Evolutionary conservation across 1,140 invertebrate species (phyloP), one percentile per base, ranked within the genome.

Genomic region (Pseudomyrmex gracilis): DNA sequence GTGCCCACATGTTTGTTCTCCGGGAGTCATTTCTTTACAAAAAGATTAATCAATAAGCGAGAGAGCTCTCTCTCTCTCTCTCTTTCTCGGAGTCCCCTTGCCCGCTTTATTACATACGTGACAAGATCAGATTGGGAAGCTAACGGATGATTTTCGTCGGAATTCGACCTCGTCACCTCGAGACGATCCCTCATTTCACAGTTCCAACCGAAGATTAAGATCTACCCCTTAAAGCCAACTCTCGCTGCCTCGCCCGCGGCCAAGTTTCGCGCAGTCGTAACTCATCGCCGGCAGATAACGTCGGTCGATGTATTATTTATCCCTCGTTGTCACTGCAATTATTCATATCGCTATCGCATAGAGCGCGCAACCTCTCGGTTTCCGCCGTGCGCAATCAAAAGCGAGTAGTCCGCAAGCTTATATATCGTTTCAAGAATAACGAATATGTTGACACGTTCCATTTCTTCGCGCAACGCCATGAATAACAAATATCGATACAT

Each of bases 241-340:
- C 34, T 87, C 34, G 43, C 70, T 55, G 71, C 68, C 55, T 74
- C 78, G 83, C 86, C 84, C 80, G 73, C 63, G 80, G 74, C 86
- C 58, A 53, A 84, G 80, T 86, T 87, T 87, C 86, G 89, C 87
- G 84, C 67, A 88, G 77, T 84, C 87, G 89, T 92, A 92, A 93
- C 90, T 93, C 93, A 93, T 91, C 89, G 89, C 85, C 58, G 87
- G 51, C 68, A 91, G 93, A 93, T 93, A 93, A 90, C 86, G 90
- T 92, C 89, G 83, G 82, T 70, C 89, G 91, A 93, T 92, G 90
- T 91, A 92, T 93, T 93, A 93, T 93, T 93, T 93, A 91, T 91
- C 86, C 86, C 89, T 85, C 85, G 84, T 87, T 92, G 92, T 89
- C 91, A 88, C 73, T 84, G 90, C 93, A 92, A 94, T 94, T 94